Evolutionary conservation across 2,113 vertebrate species (phyloP).

Genomic region (Pelusios castaneus): DNA sequence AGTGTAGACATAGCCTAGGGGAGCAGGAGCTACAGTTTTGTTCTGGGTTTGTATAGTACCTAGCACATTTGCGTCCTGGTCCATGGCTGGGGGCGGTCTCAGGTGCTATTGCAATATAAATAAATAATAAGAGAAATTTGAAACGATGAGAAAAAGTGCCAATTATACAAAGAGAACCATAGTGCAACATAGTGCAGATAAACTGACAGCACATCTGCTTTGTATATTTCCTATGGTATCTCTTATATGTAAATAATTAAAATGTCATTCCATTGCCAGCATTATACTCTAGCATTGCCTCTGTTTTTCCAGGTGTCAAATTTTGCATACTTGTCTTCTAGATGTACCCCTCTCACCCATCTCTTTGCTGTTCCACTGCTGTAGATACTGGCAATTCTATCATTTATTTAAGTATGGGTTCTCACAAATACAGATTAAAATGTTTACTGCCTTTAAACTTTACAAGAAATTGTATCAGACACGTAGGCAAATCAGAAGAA

Average conservation of each 20-base stretch:
- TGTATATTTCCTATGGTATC: background rate
- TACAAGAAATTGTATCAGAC: slow-evolving; percentile 16
- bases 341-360: background rate
- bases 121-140: background rate
- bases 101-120: background rate
- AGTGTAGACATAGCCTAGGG: too few relatives aligned
- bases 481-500: background rate
- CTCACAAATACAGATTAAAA: background rate
- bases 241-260: background rate
- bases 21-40: background rate
- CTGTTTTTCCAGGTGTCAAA: background rate
- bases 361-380: background rate
- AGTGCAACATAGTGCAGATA: background rate
- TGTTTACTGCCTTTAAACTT: background rate
- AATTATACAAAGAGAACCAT: background rate
- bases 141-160: background rate
- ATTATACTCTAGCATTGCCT: background rate
- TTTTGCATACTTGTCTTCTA: background rate
- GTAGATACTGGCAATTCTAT: background rate
- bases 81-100: background rate
- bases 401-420: background rate
- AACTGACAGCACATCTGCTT: background rate
- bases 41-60: background rate
- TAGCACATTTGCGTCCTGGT: background rate
- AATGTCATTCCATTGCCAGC: background rate